Percentiles rank a stretch among this genome's conserved stretches.
These are phyloP conservation scores for Drosophila fulvimacula DNA, from an alignment of 2,888 invertebrate genomes.

Conservation along the genomic window DNA sequence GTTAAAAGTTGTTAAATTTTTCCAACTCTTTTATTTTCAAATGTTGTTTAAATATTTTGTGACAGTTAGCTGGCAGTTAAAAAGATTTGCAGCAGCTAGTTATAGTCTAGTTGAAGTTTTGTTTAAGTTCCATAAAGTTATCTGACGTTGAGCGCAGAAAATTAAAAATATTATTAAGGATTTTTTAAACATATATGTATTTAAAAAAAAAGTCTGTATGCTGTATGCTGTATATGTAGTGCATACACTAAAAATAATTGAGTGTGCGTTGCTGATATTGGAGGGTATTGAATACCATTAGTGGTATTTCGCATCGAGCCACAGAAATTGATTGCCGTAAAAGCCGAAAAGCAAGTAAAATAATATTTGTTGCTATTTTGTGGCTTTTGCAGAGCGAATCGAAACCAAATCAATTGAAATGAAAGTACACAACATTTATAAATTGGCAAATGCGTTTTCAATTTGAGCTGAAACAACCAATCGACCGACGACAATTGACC, in stretches of 20 bases:
- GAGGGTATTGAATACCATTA: conserved; percentile 29
- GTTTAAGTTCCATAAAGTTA: conserved; percentile 25
- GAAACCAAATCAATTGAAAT: conserved; percentile 42
- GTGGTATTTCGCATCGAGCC: conserved; percentile 42
- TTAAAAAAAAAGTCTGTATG: no score
- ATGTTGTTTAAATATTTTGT: conserved; percentile 16
- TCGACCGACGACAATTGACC: conserved; percentile 1
- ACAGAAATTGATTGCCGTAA: conserved; percentile 72
- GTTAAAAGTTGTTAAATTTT: conserved; percentile 16
- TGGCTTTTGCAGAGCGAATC: conserved; percentile 30
- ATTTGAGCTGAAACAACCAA: conserved; percentile 21
- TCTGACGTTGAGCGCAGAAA: background rate
- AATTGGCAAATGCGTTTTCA: conserved; percentile 57
- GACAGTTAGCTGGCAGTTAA: conserved; percentile 10
- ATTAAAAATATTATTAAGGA: background rate
- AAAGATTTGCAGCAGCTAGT: conserved; percentile 21
- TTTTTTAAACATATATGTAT: no score
- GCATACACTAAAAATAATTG: conserved; percentile 37
- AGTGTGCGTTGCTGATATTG: conserved; percentile 50
- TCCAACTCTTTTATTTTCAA: background rate
- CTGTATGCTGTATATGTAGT: no score
- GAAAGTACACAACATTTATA: conserved; percentile 38
- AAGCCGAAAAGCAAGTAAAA: conserved; percentile 52
- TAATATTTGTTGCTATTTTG: conserved; percentile 50
- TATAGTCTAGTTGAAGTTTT: conserved; percentile 30